These are phyloP conservation scores for Pomacea maculata DNA, from an alignment of 1,140 invertebrate species.

Conservation along the genomic window DNA sequence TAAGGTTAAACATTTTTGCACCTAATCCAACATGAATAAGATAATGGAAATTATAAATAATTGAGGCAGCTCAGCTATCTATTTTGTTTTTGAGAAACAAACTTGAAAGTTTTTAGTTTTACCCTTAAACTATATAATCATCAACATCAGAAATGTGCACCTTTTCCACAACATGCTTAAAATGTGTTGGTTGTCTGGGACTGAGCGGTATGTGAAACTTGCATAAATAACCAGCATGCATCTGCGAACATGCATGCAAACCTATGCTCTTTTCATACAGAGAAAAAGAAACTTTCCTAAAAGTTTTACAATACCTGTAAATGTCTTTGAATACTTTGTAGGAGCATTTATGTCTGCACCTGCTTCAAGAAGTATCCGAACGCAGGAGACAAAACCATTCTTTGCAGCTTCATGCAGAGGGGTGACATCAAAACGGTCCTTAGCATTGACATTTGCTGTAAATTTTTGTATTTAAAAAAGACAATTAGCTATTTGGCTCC, in stretches of 20 bases:
- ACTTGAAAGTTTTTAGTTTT: too few relatives aligned
- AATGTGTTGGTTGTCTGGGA: too few relatives aligned
- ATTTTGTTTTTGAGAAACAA: too few relatives aligned
- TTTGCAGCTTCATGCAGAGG: constrained; percentile 61
- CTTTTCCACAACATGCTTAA: too few relatives aligned
- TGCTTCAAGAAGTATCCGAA: constrained; percentile 52
- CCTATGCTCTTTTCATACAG: too few relatives aligned
- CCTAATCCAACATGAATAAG: background rate
- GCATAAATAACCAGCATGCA: too few relatives aligned
- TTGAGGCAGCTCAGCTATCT: background rate
- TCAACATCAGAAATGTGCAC: too few relatives aligned
- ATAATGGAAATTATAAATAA: background rate
- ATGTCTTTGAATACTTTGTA: constrained; percentile 61
- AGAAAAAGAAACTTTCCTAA: too few relatives aligned
- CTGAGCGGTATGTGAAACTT: too few relatives aligned
- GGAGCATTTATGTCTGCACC: constrained; percentile 55
- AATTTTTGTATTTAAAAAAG: constrained; percentile 13
- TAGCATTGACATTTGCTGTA: constrained; percentile 56
- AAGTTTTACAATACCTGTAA: constrained; percentile 45
- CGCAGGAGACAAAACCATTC: constrained; percentile 52
- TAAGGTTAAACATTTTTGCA: background rate
- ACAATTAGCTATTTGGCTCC: background rate
- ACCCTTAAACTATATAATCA: too few relatives aligned
- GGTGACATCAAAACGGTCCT: constrained; percentile 61
- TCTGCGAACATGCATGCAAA: too few relatives aligned